Conservation (phyloP, 2,888 invertebrate species). For the Drosophila pseudotalamancana region DNA sequence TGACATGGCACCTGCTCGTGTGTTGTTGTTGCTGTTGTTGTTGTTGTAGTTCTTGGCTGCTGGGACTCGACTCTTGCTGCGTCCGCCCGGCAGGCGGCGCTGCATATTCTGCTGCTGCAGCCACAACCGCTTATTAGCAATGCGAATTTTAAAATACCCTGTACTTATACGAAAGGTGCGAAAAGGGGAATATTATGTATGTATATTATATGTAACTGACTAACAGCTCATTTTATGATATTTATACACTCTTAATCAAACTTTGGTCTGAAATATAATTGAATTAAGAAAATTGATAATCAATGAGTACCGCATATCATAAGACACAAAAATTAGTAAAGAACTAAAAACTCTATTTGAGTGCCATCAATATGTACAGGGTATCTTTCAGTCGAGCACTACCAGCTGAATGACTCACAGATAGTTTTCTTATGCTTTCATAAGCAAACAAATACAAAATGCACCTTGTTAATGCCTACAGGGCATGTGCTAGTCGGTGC, state of each 20-base stretch:
- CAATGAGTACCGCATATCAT: too few relatives aligned
- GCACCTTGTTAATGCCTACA: background rate
- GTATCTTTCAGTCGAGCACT: background rate
- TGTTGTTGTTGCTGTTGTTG: background rate
- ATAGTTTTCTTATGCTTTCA: background rate
- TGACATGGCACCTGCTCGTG: constrained; percentile 55
- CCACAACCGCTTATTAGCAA: constrained; percentile 71
- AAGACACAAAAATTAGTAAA: too few relatives aligned
- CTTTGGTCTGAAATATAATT: too few relatives aligned
- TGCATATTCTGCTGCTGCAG: constrained; percentile 15
- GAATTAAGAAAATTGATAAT: too few relatives aligned
- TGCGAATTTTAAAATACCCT: constrained; percentile 36
- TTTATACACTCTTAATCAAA: too few relatives aligned
- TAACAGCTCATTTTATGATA: too few relatives aligned
- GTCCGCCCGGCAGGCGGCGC: constrained; percentile 15
- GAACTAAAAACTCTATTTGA: too few relatives aligned
- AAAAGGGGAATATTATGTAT: background rate
- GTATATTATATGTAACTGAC: too few relatives aligned
- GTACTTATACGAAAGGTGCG: too few relatives aligned
- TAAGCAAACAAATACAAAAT: background rate
- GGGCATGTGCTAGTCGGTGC: constrained; percentile 1
- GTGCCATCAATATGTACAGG: background rate
- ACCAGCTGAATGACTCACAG: background rate
- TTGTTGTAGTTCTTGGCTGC: constrained; percentile 5
- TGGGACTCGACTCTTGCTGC: constrained; percentile 13